These are phyloP conservation scores for Ganaspis brasiliensis DNA, from an alignment of 2,888 invertebrate species.

Conservation along the genomic window DNA sequence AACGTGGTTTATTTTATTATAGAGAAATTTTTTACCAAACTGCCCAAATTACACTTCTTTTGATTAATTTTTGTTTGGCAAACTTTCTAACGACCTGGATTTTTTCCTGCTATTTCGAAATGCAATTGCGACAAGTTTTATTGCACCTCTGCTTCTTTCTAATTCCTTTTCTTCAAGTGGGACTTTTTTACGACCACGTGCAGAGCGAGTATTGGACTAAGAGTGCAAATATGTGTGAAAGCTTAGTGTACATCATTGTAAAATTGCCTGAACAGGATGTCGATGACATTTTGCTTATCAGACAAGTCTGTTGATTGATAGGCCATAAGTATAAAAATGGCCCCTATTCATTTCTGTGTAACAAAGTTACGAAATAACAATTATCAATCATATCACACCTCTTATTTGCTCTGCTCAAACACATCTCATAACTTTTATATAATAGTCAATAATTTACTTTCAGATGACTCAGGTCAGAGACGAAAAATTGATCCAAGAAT, in stretches of 20 bases:
- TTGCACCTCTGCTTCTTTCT: conserved; percentile 24
- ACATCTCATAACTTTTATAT: neutral
- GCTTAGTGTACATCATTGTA: conserved; percentile 49
- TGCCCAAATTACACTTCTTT: too few relatives aligned
- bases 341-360: conserved; percentile 49
- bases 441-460: conserved; percentile 4
- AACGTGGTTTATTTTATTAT: too few relatives aligned
- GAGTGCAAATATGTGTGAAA: conserved; percentile 71
- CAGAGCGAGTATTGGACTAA: conserved; percentile 69
- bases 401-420: neutral
- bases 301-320: conserved; percentile 49
- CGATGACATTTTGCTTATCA: conserved; percentile 68
- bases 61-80: neutral
- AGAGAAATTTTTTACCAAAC: too few relatives aligned
- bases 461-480: neutral
- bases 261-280: conserved; percentile 60
- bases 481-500: neutral
- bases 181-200: conserved; percentile 28
- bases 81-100: neutral
- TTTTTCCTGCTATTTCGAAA: conserved; percentile 32
- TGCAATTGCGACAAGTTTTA: conserved; percentile 49
- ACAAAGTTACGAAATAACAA: conserved; percentile 17
- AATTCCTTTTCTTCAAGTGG: conserved; percentile 24
- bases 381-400: conserved; percentile 10
- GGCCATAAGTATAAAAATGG: conserved; percentile 46